Base-by-base conservation (phyloP, 2,797 vertebrate species). In the Taenioides sp. region DNA sequence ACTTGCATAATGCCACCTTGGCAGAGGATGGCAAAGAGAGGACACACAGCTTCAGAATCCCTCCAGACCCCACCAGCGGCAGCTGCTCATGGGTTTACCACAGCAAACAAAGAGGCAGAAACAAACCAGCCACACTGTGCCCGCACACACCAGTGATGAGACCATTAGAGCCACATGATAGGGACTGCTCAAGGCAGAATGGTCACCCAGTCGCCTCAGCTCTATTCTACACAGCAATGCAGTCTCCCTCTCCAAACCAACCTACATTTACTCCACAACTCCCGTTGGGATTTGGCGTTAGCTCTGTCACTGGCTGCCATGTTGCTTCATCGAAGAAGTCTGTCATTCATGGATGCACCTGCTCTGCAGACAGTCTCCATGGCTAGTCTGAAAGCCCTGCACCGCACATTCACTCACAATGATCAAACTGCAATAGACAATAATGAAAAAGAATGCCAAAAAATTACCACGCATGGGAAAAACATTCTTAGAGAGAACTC, bases 11-110 rank as follows among this genome's bases (percentile, higher is more conserved):
- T 94, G 93, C 93, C 93, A 95, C 93, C 92, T 94, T 96, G 94
- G 95, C 92, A 93, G 89, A 89, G 93, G 90, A 88, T 89, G 89
- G 91, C 86, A 91, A 67, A 81, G 90, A 87, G 90, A 90, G 89
- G 89, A 90, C 86, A 80, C 90, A 84, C 90, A 86, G 92, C 92
- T 89, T 88, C 92, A 91, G 87, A 93, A 91, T 94, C 95, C 95
- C 95, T 94, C 90, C 92, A 95, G 94, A 95, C 93, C 92, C 90
- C 89, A 80, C 89, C 93, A 90, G 93, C 92, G 90, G 94, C 96
- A 97, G 95, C 95, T 96, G 95, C 92, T 95, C 91, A 62, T 85
- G 91, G 93, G 92, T 93, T 93, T 90, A 93, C 90, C 87, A 89
- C 88, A 85, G 89, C 87, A 91, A 93, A 93, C 94, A 94, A 94